These are phyloP conservation scores for Elachura formosa DNA, from an alignment of 2,113 vertebrate species.

Conservation along the genomic window DNA sequence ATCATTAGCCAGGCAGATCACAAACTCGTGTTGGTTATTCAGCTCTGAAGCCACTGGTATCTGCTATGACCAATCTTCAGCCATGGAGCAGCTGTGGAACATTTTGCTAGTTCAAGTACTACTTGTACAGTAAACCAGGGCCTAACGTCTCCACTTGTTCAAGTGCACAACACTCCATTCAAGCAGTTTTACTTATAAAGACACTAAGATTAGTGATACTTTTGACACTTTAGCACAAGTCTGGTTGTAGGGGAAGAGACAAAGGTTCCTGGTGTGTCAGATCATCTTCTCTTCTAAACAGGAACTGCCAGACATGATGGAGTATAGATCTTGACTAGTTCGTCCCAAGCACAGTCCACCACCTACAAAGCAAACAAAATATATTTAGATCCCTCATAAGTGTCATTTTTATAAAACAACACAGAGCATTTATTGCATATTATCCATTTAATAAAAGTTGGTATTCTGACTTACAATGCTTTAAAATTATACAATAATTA, in stretches of 20 bases:
- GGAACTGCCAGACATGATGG: slow-evolving; percentile 77
- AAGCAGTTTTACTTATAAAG: neutral
- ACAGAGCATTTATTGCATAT: neutral
- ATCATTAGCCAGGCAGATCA: neutral
- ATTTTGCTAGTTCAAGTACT: neutral
- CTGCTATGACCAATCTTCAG: neutral
- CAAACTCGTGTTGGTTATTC: neutral
- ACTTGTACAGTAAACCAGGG: neutral
- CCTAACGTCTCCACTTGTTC: neutral
- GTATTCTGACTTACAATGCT: neutral
- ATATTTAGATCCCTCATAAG: neutral
- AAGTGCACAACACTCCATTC: neutral
- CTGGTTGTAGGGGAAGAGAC: neutral
- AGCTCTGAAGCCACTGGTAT: neutral
- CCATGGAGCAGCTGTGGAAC: neutral
- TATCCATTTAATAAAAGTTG: neutral
- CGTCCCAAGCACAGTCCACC: slow-evolving; percentile 96
- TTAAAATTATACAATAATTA: neutral
- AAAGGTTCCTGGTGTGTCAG: neutral
- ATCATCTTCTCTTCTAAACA: slow-evolving; percentile 30
- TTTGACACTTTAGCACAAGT: neutral
- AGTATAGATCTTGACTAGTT: slow-evolving; percentile 90
- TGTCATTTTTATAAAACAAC: neutral
- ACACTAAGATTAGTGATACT: neutral
- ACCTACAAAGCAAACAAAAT: slow-evolving; percentile 78